phyloP scores from a whole-genome alignment of 2,888 invertebrate genomes.

The Cephus spinipes region DNA sequence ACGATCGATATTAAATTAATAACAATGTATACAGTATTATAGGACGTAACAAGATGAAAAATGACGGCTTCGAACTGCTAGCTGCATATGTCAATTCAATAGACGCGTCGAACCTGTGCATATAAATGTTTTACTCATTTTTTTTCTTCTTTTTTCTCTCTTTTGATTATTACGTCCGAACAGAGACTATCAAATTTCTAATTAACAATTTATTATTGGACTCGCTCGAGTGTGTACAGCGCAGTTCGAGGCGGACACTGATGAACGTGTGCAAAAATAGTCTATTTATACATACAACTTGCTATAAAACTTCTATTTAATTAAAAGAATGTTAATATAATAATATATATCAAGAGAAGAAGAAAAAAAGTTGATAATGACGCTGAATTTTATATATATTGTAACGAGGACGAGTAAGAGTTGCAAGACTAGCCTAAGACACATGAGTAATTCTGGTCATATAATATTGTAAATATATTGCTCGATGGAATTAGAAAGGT shows the following conservation, averaged over 20 bases:
- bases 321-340: slow-evolving; percentile 55
- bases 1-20: slow-evolving; percentile 36
- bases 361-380: slow-evolving; percentile 34
- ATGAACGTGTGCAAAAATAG: slow-evolving; percentile 45
- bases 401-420: slow-evolving; percentile 38
- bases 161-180: neutral
- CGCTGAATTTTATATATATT: slow-evolving; percentile 52
- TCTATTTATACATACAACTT: slow-evolving; percentile 59
- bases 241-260: slow-evolving; percentile 38
- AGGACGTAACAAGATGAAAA: slow-evolving; percentile 30
- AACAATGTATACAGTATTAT: slow-evolving; percentile 47
- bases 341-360: slow-evolving; percentile 35
- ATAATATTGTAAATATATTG: slow-evolving; percentile 42
- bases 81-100: slow-evolving; percentile 1
- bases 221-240: neutral
- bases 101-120: neutral
- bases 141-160: neutral
- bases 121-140: neutral
- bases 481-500: slow-evolving; percentile 5
- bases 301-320: slow-evolving; percentile 59
- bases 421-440: slow-evolving; percentile 54
- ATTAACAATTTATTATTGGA: no score
- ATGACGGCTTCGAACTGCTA: slow-evolving; percentile 33
- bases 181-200: neutral
- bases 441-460: slow-evolving; percentile 63